Conservation (phyloP, 2,113 vertebrate species). For the Crotalus helleri region DNA sequence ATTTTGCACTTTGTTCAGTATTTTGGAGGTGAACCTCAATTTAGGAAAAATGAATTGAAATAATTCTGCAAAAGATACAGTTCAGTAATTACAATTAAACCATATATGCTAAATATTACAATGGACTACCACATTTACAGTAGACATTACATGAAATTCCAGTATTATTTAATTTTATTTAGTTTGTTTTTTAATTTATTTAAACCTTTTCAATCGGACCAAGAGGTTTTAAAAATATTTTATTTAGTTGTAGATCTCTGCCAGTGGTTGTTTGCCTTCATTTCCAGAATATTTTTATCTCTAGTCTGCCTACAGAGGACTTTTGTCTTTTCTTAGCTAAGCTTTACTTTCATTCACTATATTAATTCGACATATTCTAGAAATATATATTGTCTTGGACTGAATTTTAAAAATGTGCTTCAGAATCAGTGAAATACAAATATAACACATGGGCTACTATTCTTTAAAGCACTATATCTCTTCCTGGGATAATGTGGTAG, state of each 20-base stretch:
- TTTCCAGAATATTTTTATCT: background rate
- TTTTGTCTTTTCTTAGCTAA: background rate
- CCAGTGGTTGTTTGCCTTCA: background rate
- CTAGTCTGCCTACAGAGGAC: background rate
- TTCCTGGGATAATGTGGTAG: background rate
- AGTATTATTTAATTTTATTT: conserved; percentile 10
- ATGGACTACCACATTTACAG: background rate
- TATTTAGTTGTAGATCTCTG: background rate
- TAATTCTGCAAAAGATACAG: background rate
- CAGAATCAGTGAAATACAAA: background rate
- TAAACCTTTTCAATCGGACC: background rate
- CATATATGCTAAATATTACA: background rate
- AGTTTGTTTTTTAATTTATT: background rate
- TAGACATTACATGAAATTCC: background rate
- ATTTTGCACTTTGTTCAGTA: conserved; percentile 29
- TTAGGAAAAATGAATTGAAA: conserved; percentile 25
- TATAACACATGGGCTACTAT: background rate
- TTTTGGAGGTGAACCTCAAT: conserved; percentile 19
- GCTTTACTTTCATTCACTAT: background rate
- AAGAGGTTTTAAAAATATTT: background rate
- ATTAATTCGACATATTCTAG: background rate
- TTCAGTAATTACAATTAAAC: conserved; percentile 5
- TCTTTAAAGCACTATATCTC: background rate
- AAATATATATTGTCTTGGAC: background rate
- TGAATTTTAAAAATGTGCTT: background rate